Evolutionary conservation across 1,140 invertebrate genomes (phyloP).

Genomic region (Oryzaephilus surinamensis): DNA sequence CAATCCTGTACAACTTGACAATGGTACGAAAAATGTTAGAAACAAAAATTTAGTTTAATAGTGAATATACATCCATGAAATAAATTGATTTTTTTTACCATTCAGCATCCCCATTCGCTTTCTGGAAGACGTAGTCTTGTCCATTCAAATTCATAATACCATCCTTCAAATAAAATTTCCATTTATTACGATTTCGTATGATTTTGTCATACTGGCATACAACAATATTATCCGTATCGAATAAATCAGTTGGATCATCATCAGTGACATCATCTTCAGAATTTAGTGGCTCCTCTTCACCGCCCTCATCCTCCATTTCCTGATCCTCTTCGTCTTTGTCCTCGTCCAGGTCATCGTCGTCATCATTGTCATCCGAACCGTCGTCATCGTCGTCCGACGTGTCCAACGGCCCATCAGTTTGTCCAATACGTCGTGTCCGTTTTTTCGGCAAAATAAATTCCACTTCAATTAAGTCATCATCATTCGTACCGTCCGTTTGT

Average conservation of each 20-base stretch:
- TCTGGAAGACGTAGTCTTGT: constrained; percentile 98
- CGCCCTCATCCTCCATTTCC: constrained; percentile 61
- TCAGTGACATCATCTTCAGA: constrained; percentile 95
- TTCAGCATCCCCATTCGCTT: constrained; percentile 96
- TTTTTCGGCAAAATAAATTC: constrained; percentile 17
- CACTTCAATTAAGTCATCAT: constrained; percentile 14
- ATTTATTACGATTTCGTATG: constrained; percentile 92
- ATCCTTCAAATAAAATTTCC: constrained; percentile 99
- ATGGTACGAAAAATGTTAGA: too few relatives aligned
- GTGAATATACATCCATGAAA: neutral
- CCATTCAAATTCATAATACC: constrained; percentile 99
- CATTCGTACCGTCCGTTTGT: constrained; percentile 29
- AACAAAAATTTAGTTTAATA: too few relatives aligned
- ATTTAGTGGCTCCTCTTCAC: constrained; percentile 86
- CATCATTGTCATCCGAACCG: constrained; percentile 55
- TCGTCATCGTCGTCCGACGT: constrained; percentile 66
- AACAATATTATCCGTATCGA: constrained; percentile 97
- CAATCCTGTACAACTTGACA: too few relatives aligned
- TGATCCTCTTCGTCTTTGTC: constrained; percentile 68
- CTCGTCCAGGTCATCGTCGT: constrained; percentile 53
- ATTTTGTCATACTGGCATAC: constrained; percentile 99
- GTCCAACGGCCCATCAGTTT: constrained; percentile 58
- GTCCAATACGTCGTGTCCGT: constrained; percentile 9
- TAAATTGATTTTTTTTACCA: too few relatives aligned
- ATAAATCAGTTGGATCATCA: constrained; percentile 88